Evolutionary conservation across 2,888 invertebrate genomes (phyloP), one percentile per base, ranked within the genome.

Genomic region (Phyllotreta striolata): DNA sequence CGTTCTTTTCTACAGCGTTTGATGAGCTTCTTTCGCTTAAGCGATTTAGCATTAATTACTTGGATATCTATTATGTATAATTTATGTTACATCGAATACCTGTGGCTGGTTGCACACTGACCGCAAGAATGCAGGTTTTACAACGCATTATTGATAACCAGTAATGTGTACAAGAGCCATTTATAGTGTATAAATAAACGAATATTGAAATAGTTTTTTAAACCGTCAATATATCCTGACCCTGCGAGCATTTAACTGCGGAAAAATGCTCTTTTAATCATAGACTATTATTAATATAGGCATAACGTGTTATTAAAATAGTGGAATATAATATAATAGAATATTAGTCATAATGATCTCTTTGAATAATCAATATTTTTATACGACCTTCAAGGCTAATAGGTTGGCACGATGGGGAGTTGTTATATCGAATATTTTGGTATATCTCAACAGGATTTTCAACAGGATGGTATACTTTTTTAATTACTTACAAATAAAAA

Each of bases 301-400:
- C 24, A 39, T 39, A 52, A 52, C 52, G 38, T 52, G 38, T 52
- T 52, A 52, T 52, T 52, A 52, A 47, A 24, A 47, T 47, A 14
- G 24, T 47, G 34, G 47, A 47, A 52, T 52, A 52, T 52, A 52
- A 34, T 52, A 52, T 52, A 52, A 52, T 52, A 52, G 52, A 52
- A 52, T 52, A 52, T 52, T 52, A 52, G 52, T 52, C 38, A 38
- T 52, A 52, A 52, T 52, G 39, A 12, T 39, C 39, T 52, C 38
- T 52, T 52, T 52, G 38, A 38, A 38, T 52, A 38, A 52, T 52
- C 12, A 34, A 52, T 34, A 52, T 52, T 52, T 52, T 37, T n/a
- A 35, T 6, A 24, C 37, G 12, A 8, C 8, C 14, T 49, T 12
- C 38, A 52, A 52, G 52, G 52, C 39, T 52, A 52, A 49, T 49